Percentiles rank a stretch among this genome's conserved stretches.
Evolutionary conservation across 2,888 invertebrate species (phyloP).

Genomic region (Antitype chi): DNA sequence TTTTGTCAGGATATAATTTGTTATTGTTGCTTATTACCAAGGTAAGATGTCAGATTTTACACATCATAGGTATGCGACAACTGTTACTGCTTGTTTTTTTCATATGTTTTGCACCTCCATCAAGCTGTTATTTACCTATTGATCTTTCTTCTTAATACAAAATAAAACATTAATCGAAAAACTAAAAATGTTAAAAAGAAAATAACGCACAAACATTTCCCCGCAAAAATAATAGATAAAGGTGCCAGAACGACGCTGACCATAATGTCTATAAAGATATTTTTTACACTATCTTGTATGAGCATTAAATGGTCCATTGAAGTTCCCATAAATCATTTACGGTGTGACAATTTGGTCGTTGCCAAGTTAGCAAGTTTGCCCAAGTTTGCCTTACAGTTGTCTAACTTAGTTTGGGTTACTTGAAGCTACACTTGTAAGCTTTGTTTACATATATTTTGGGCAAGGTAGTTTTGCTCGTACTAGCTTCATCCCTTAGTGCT

Average conservation of each 20-base stretch:
- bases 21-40: no score
- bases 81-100: no score
- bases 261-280: slow-evolving; percentile 26
- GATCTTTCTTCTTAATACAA: background rate
- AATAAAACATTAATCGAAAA: background rate
- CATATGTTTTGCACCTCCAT: background rate
- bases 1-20: no score
- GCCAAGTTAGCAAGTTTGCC: background rate
- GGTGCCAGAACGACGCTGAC: background rate
- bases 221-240: background rate
- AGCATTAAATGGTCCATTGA: slow-evolving; percentile 17
- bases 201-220: background rate
- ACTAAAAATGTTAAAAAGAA: background rate
- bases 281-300: background rate
- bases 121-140: background rate
- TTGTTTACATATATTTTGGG: slow-evolving; percentile 18
- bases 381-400: slow-evolving; percentile 17
- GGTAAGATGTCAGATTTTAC: no score
- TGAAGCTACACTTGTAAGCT: slow-evolving; percentile 8
- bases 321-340: slow-evolving; percentile 28
- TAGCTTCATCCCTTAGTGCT: background rate
- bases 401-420: slow-evolving; percentile 6
- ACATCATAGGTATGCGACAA: no score
- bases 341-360: slow-evolving; percentile 19
- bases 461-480: background rate